These are phyloP conservation scores for Agonum fuliginosum DNA, from an alignment of 2,888 invertebrate species.

Conservation along the genomic window DNA sequence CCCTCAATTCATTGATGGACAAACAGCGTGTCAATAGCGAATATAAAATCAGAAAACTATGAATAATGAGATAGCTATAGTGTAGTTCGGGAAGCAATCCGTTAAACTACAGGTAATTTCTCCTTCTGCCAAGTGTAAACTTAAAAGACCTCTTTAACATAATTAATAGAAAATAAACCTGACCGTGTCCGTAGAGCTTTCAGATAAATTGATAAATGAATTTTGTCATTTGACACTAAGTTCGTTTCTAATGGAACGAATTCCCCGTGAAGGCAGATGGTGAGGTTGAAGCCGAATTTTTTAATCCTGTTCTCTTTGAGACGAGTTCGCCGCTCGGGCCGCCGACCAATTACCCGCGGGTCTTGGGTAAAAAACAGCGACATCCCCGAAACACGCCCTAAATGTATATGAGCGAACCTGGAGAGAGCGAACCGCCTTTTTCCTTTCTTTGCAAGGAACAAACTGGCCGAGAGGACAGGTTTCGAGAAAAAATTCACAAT, in stretches of 20 bases:
- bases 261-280: slow-evolving; percentile 52
- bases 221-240: slow-evolving; percentile 55
- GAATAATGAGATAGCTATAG: too few species aligned
- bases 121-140: slow-evolving; percentile 3
- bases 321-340: too few species aligned
- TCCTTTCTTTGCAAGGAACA: slow-evolving; percentile 1
- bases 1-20: too few species aligned
- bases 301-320: slow-evolving; percentile 42
- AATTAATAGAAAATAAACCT: slow-evolving; percentile 55
- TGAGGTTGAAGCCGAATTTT: slow-evolving; percentile 27
- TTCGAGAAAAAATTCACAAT: slow-evolving; percentile 19
- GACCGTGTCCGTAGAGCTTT: slow-evolving; percentile 32
- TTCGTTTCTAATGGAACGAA: slow-evolving; percentile 59
- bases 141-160: slow-evolving; percentile 43
- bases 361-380: slow-evolving; percentile 45
- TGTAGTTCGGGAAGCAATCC: background rate
- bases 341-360: slow-evolving; percentile 70
- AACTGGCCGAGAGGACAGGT: background rate
- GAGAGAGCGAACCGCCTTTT: background rate
- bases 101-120: background rate
- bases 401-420: slow-evolving; percentile 51
- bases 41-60: too few species aligned
- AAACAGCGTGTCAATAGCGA: too few species aligned
- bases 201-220: slow-evolving; percentile 58
- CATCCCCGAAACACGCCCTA: slow-evolving; percentile 54